Evolutionary conservation across 2,888 invertebrate species (phyloP), one percentile per base, ranked within the genome.

Genomic region (Halictus ligatus): DNA sequence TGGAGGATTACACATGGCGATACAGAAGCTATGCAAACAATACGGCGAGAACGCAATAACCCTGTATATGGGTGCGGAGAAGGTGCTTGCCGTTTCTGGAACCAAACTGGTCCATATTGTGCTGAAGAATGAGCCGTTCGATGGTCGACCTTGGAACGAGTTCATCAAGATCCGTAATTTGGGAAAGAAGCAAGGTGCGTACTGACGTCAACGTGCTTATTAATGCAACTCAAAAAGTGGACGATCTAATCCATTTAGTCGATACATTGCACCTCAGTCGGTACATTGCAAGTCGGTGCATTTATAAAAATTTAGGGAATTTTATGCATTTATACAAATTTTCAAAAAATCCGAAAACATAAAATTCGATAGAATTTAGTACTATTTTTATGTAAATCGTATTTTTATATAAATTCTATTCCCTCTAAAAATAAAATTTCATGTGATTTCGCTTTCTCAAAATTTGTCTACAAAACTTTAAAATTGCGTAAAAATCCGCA

Each of bases 81-180:
- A 91, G 40, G 77, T 91, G 2, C 60, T 96, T 0, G 88, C 96
- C 0, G 96, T 96, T 2, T 95, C 96, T 43, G 96, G 96, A 0
- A 96, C 96, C 90, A 94, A 96, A 2, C 89, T 96, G 1, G 95
- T 97, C 0, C 95, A 95, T 21, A 95, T 96, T 80, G 95, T 97
- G 3, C 95, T 97, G 74, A 94, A 95, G 0, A 94, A 95, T 21
- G 97, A 97, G 80, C 96, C 96, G 40, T 97, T 96, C 89, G 96
- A 96, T 83, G 97, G 96, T 0, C 95, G 97, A 40, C 97, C 97
- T 0, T 96, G 97, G 92, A 96, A 96, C 84, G 97, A 97, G 91
- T 97, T 97, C 89, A 94, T 96, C 25, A 95, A 96, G 50, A 92
- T 97, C 21, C 95, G 97, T 46, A 96, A 96, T 25, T 96, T 97